Evolutionary conservation across 2,888 invertebrate genomes (phyloP).

Genomic region (Calameuta idolon): DNA sequence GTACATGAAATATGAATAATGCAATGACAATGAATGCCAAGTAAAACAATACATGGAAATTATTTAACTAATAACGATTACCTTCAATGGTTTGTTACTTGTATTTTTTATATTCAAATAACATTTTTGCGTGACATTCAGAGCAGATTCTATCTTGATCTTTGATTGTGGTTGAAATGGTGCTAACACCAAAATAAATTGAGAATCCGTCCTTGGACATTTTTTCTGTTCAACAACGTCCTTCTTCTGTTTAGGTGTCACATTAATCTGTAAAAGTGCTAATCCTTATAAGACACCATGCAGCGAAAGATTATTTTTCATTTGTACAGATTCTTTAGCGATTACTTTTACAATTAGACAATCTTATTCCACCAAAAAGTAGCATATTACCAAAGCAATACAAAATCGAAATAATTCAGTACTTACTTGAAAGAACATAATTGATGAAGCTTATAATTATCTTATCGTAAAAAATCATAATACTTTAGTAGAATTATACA

Average conservation of each 20-base stretch:
- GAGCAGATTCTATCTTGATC: slow-evolving; percentile 45
- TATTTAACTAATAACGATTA: slow-evolving; percentile 28
- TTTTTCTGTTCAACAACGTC: slow-evolving; percentile 2
- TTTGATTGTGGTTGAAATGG: slow-evolving; percentile 56
- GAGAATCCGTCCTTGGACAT: slow-evolving; percentile 12
- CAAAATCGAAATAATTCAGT: neutral
- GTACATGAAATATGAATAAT: neutral
- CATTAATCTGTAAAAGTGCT: slow-evolving; percentile 34
- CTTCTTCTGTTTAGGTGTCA: slow-evolving; percentile 40
- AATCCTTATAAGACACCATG: neutral
- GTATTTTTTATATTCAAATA: slow-evolving; percentile 45
- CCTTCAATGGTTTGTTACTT: slow-evolving; percentile 38
- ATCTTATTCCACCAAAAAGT: neutral
- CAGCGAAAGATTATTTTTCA: neutral
- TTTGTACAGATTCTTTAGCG: neutral
- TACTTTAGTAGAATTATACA: neutral
- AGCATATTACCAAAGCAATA: neutral
- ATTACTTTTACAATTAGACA: neutral
- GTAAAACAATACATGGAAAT: slow-evolving; percentile 14
- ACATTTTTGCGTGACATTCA: slow-evolving; percentile 40
- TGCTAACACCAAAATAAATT: slow-evolving; percentile 45
- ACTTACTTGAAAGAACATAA: neutral
- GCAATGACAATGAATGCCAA: neutral
- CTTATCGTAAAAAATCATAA: neutral
- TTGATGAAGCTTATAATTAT: neutral